Evolutionary conservation across 2,113 vertebrate species (phyloP).

Genomic region (Haemorhous mexicanus): DNA sequence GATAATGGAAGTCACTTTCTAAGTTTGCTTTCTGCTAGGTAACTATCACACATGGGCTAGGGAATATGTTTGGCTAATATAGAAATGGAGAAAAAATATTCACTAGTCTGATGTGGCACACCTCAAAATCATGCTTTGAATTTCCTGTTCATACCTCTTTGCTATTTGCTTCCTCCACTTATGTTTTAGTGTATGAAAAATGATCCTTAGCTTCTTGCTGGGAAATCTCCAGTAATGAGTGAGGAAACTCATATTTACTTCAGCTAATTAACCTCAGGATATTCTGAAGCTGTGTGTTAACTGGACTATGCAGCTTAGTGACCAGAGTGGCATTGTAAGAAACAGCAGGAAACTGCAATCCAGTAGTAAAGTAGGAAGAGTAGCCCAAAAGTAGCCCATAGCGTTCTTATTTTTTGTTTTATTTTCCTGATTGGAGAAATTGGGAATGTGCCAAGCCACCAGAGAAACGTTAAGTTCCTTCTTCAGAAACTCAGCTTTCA

Average conservation of each 20-base stretch:
- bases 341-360: neutral
- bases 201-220: neutral
- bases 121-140: neutral
- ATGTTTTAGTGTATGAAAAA: neutral
- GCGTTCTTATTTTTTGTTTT: neutral
- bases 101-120: neutral
- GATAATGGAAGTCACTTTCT: neutral
- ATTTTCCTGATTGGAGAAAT: neutral
- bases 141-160: neutral
- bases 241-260: neutral
- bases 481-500: neutral
- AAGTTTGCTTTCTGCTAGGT: neutral
- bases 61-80: neutral
- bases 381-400: neutral
- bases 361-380: neutral
- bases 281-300: neutral
- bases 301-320: neutral
- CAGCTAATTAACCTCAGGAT: neutral
- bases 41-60: neutral
- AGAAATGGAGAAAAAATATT: neutral
- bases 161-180: neutral
- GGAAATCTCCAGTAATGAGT: neutral
- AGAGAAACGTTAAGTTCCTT: neutral
- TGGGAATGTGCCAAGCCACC: neutral
- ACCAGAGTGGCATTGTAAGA: neutral